Base-by-base conservation (phyloP, 1,140 invertebrate species). In the Drosophila insularis region DNA sequence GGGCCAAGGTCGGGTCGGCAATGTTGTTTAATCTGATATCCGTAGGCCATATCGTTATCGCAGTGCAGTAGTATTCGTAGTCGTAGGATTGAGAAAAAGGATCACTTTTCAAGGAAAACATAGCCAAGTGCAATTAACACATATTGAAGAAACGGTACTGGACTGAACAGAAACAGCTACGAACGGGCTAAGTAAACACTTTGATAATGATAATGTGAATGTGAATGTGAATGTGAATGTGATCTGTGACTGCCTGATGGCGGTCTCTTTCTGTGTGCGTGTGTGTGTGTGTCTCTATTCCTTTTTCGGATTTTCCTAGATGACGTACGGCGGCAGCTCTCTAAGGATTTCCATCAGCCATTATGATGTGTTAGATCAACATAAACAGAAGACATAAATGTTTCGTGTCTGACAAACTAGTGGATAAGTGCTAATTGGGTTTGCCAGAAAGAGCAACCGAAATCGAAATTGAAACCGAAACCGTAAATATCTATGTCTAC, bases 61-160 rank as follows among this genome's bases (percentile, higher is more conserved):
- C 63, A 46, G 63, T 70, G 67, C 71, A 74, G 78, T 63, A 65
- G 65, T 63, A 43, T 40, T 13, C 3, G 35, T 35, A 7, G 37
- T 17, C 14, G 21, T 37, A 21, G 53, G 66, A 5, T 37, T 17
- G 10, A 53, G 37, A 39, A 76, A 82, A 84, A 87, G 84, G 84
- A 87, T 87, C 82, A 84, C 63, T 87, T 87, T 85, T 84, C 82
- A 87, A 87, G 84, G 66, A 89, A 87, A 89, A 89, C 82, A 89
- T 74, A 43, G 76, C 76, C 82, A 87, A 89, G 84, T 82, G 76
- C 84, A 87, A 87, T 87, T 87, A 87, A 89, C 82, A 87, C 82
- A 82, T 87, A 58, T 63, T 54, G 58, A 46, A 55, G 31, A 63
- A 59, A 66, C 61, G 67, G 43, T 60, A 73, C 72, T 76, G 73